Conservation (phyloP, 1,140 invertebrate genomes). For the Caenorhabditis brenneri region DNA sequence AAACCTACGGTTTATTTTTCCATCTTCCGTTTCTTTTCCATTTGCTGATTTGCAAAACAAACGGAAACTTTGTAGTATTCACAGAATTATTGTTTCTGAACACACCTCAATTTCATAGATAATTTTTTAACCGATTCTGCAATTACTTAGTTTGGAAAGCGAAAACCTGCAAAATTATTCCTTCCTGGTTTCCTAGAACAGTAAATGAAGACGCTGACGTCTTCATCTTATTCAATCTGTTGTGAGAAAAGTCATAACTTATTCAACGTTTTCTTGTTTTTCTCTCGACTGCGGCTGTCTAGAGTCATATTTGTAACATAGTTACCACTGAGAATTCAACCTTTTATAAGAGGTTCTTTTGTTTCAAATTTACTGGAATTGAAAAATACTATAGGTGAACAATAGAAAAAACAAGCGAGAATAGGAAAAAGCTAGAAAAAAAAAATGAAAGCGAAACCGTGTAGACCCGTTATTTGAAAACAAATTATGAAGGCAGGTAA, state of each 20-base stretch:
- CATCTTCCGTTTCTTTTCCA: too few relatives aligned
- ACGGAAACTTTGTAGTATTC: too few relatives aligned
- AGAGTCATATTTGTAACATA: background rate
- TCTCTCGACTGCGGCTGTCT: background rate
- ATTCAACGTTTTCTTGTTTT: slow-evolving; percentile 17
- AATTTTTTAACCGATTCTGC: too few relatives aligned
- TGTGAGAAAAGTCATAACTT: background rate
- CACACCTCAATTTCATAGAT: too few relatives aligned
- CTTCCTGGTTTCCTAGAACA: background rate
- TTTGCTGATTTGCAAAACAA: too few relatives aligned
- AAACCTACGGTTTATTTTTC: too few relatives aligned
- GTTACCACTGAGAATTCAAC: background rate
- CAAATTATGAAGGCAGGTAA: background rate
- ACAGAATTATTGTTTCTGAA: too few relatives aligned
- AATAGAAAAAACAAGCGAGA: background rate
- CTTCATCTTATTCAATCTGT: background rate
- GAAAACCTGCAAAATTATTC: too few relatives aligned
- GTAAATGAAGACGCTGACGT: background rate
- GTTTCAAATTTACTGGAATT: background rate
- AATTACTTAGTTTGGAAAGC: too few relatives aligned
- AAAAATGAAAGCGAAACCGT: too few relatives aligned
- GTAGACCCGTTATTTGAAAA: background rate
- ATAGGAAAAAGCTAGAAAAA: background rate
- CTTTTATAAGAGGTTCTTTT: background rate
- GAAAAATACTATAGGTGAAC: background rate